phyloP scores from a whole-genome alignment of 2,797 vertebrate species.

The Aldrovandia affinis region DNA sequence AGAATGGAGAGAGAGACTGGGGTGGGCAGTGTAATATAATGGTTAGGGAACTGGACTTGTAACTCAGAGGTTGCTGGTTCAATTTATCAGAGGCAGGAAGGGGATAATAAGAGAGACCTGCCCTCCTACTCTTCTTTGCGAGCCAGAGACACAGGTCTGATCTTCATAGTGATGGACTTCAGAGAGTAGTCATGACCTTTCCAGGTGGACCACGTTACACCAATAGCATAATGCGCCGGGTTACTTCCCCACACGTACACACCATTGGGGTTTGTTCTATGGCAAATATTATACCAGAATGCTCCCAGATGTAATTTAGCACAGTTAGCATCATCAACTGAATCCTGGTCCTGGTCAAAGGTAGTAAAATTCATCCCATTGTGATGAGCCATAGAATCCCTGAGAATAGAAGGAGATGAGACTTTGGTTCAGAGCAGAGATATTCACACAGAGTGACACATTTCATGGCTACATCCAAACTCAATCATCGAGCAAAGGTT shows the following conservation, averaged over 20 bases:
- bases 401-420: conserved; percentile 28
- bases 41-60: too few relatives aligned
- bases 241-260: conserved; percentile 51
- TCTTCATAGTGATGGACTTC: too few relatives aligned
- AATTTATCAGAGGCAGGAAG: too few relatives aligned
- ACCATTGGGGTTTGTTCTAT: conserved; percentile 51
- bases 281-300: conserved; percentile 52
- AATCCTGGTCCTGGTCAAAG: conserved; percentile 58
- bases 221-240: conserved; percentile 31
- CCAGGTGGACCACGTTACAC: conserved; percentile 40
- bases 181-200: conserved; percentile 50
- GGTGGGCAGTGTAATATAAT: too few relatives aligned
- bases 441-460: not conserved
- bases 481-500: too few relatives aligned
- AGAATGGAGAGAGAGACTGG: too few relatives aligned
- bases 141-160: conserved; percentile 40
- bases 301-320: conserved; percentile 34
- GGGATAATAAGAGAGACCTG: too few relatives aligned
- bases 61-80: too few relatives aligned
- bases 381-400: conserved; percentile 56
- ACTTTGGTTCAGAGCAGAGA: too few relatives aligned
- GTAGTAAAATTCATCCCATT: conserved; percentile 52
- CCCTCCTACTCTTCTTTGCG: too few relatives aligned
- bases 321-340: conserved; percentile 39
- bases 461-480: too few relatives aligned